Evolutionary conservation across 2,113 vertebrate species (phyloP).

Genomic region (Hypocryptadius cinnamomeus): DNA sequence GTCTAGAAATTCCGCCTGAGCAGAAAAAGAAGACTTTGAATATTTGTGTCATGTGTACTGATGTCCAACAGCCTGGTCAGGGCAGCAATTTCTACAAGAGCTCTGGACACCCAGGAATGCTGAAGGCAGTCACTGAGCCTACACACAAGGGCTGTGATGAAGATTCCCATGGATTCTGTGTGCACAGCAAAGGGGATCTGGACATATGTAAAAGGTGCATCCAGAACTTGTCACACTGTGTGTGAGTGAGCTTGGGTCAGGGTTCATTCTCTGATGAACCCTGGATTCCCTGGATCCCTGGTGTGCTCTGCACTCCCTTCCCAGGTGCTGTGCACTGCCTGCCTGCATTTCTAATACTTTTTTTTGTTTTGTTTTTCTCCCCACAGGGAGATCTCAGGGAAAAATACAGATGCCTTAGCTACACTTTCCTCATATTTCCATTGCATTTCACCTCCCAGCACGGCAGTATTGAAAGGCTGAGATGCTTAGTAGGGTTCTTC

Average conservation of each 20-base stretch:
- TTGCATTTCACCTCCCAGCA: background rate
- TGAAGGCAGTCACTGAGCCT: background rate
- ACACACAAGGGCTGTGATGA: background rate
- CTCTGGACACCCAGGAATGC: background rate
- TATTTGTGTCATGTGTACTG: background rate
- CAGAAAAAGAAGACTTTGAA: background rate
- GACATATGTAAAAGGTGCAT: background rate
- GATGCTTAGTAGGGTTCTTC: background rate
- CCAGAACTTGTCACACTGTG: background rate
- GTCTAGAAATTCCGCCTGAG: background rate
- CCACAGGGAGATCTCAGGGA: background rate
- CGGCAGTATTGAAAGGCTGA: background rate
- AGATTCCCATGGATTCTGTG: background rate
- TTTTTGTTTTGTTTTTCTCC: background rate
- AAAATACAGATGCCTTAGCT: background rate
- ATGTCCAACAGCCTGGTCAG: background rate
- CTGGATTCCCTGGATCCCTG: no score
- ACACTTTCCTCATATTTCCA: background rate
- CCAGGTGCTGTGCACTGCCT: background rate
- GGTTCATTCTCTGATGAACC: background rate
- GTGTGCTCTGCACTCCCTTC: background rate
- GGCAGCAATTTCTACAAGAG: background rate
- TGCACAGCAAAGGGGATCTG: background rate
- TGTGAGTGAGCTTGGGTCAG: background rate
- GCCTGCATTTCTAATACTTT: background rate